These are phyloP conservation scores for Ptychoptera albimana DNA, from an alignment of 2,888 invertebrate genomes.

Conservation along the genomic window DNA sequence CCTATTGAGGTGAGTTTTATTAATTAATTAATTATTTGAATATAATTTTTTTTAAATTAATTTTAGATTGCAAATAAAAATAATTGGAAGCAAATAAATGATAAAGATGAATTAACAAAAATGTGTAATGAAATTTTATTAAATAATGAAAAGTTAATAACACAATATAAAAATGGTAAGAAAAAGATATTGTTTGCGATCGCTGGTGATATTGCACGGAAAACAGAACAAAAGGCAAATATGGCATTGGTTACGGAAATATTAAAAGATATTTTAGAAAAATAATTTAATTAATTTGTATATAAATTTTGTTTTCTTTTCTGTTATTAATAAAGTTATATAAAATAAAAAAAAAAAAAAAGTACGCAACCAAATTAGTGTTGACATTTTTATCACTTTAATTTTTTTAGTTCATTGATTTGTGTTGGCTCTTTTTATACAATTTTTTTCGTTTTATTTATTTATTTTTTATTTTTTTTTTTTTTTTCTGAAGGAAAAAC, in stretches of 20 bases:
- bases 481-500: too few relatives aligned
- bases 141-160: constrained; percentile 48
- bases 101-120: constrained; percentile 38
- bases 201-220: constrained; percentile 40
- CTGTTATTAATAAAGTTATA: too few relatives aligned
- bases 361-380: too few relatives aligned
- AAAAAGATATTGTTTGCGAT: constrained; percentile 49
- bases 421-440: too few relatives aligned
- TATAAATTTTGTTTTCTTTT: not conserved
- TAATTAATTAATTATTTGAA: constrained; percentile 5
- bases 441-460: too few relatives aligned
- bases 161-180: constrained; percentile 52
- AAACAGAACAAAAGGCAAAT: constrained; percentile 45
- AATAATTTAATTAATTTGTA: constrained; percentile 13
- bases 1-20: constrained; percentile 22
- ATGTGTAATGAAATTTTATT: constrained; percentile 44
- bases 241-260: constrained; percentile 45
- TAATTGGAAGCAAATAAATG: constrained; percentile 46
- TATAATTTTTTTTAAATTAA: constrained; percentile 12
- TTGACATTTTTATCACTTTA: too few relatives aligned
- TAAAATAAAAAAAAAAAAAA: too few relatives aligned
- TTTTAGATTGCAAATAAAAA: constrained; percentile 41
- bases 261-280: constrained; percentile 43
- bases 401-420: too few relatives aligned
- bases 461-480: too few relatives aligned